Percentiles rank a stretch among this genome's conserved stretches.
phyloP scores from a whole-genome alignment of 2,888 invertebrate genomes.

The Troilus luridus region DNA sequence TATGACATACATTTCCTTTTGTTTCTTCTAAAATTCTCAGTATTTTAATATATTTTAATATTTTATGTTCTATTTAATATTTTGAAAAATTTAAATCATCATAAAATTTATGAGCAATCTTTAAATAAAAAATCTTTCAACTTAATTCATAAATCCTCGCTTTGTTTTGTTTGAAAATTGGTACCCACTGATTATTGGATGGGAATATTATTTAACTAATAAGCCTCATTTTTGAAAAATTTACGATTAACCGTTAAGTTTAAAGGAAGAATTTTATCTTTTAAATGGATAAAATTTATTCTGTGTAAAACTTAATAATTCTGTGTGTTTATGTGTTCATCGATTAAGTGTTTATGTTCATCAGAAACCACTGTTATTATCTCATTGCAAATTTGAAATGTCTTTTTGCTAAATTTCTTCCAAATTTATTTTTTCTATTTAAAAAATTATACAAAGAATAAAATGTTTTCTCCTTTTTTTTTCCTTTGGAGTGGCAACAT shows the following conservation, averaged over 20 bases:
- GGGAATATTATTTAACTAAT: neutral
- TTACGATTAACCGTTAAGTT: neutral
- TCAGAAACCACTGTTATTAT: neutral
- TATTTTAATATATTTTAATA: no score
- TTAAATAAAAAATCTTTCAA: neutral
- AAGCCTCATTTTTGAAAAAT: neutral
- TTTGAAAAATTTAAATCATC: neutral
- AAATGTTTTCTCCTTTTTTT: neutral
- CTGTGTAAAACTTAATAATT: neutral
- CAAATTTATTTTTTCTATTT: neutral
- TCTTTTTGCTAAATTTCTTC: neutral
- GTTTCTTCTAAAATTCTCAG: no score
- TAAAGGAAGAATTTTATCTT: neutral
- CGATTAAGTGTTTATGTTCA: neutral
- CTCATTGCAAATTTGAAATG: neutral
- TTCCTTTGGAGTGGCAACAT: neutral
- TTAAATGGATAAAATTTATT: neutral
- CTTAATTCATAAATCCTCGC: neutral
- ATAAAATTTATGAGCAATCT: neutral
- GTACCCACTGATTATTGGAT: slow-evolving; percentile 5
- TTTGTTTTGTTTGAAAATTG: slow-evolving; percentile 22
- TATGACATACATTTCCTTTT: no score
- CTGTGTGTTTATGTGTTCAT: neutral
- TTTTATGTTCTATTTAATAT: neutral
- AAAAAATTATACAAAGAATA: neutral